These are phyloP conservation scores for Mamestra configurata DNA, from an alignment of 1,140 invertebrate species.

Conservation along the genomic window DNA sequence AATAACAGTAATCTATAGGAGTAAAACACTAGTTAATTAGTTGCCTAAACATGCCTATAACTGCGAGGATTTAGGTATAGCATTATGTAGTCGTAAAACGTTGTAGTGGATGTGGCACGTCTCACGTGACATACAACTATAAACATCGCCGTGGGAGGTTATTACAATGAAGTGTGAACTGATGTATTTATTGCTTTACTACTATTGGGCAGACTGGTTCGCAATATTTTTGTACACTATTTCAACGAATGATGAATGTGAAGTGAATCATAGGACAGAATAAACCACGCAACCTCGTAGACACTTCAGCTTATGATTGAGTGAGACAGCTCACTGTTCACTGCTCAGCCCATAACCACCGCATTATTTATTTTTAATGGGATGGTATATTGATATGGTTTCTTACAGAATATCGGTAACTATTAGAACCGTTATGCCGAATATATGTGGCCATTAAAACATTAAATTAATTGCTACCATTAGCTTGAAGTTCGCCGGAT, in stretches of 20 bases:
- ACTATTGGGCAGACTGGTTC: constrained; percentile 20
- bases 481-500: too few relatives aligned
- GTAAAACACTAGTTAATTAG: constrained; percentile 28
- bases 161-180: constrained; percentile 40
- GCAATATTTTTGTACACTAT: constrained; percentile 22
- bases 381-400: not conserved
- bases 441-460: not conserved
- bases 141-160: constrained; percentile 34
- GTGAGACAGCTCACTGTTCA: not conserved
- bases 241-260: constrained; percentile 15
- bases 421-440: not conserved
- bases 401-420: not conserved
- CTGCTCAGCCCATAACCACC: constrained; percentile 1
- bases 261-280: constrained; percentile 17
- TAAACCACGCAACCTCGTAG: not conserved
- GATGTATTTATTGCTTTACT: constrained; percentile 32
- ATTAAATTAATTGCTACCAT: not conserved
- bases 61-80: not conserved
- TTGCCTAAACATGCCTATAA: constrained; percentile 24
- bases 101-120: constrained; percentile 19
- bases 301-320: constrained; percentile 19
- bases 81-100: constrained; percentile 24
- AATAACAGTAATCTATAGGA: not conserved
- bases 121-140: constrained; percentile 41
- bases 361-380: constrained; percentile 11